These are phyloP conservation scores for Lacanobia oleracea DNA, from an alignment of 2,888 invertebrate genomes.

Conservation along the genomic window DNA sequence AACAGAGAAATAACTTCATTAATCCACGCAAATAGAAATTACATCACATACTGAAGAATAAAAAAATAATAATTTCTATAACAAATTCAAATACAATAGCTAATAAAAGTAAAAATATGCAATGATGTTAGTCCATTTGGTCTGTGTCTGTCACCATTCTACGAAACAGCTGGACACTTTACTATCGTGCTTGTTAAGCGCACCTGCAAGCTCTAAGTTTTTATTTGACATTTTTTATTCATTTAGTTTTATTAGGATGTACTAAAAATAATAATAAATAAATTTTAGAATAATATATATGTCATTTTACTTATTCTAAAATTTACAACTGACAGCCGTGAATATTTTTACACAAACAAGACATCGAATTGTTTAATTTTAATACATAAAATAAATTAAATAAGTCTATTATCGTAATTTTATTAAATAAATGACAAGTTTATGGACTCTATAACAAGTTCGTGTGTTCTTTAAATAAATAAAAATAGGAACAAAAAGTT, in stretches of 20 bases:
- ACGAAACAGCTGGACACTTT: slow-evolving; percentile 53
- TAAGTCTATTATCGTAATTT: slow-evolving; percentile 9
- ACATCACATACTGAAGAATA: too few species aligned
- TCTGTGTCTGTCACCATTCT: slow-evolving; percentile 42
- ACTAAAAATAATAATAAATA: background rate
- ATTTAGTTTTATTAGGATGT: slow-evolving; percentile 11
- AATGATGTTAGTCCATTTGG: slow-evolving; percentile 42
- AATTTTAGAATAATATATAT: background rate
- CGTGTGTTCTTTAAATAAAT: slow-evolving; percentile 60
- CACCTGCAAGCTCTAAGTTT: slow-evolving; percentile 54
- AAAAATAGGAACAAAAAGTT: slow-evolving; percentile 64
- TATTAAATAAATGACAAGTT: slow-evolving; percentile 13
- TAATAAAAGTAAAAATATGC: slow-evolving; percentile 60
- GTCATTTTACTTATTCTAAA: slow-evolving; percentile 11
- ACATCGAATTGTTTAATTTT: slow-evolving; percentile 8
- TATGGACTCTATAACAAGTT: slow-evolving; percentile 19
- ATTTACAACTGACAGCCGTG: background rate
- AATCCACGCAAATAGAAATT: too few species aligned
- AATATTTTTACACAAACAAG: slow-evolving; percentile 7
- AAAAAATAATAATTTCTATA: background rate
- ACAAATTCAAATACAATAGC: slow-evolving; percentile 50
- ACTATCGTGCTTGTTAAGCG: slow-evolving; percentile 25
- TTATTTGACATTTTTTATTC: slow-evolving; percentile 27
- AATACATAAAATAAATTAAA: slow-evolving; percentile 17
- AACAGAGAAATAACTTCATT: background rate